Percentiles rank a stretch among this genome's conserved stretches.
phyloP scores from a whole-genome alignment of 2,888 invertebrate genomes.

The Torymus texanus region DNA sequence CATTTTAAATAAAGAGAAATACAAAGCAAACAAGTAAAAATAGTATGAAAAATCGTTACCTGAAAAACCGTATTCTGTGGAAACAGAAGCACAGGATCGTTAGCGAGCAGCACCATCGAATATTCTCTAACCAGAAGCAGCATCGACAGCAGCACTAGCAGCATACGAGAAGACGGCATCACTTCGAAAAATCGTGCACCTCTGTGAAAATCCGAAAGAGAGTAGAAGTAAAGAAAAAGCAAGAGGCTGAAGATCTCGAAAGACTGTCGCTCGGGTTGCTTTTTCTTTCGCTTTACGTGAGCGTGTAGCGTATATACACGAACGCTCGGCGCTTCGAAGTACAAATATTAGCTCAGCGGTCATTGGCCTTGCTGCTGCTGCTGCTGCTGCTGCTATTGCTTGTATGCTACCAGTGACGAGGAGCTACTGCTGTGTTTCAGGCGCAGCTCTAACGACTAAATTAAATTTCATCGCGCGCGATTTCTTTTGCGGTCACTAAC shows the following conservation, averaged over 20 bases:
- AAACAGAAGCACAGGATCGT: conserved; percentile 65
- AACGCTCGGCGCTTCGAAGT: conserved; percentile 58
- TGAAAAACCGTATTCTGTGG: conserved; percentile 67
- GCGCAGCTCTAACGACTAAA: conserved; percentile 30
- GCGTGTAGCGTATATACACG: background rate
- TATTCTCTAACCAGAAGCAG: too few relatives aligned
- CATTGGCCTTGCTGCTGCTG: conserved; percentile 55
- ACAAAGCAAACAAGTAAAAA: too few relatives aligned
- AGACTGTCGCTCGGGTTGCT: background rate
- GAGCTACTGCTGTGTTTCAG: too few relatives aligned
- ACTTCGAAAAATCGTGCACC: too few relatives aligned
- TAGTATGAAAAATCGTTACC: conserved; percentile 59
- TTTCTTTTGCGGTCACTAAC: conserved; percentile 7
- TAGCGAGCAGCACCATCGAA: conserved; percentile 46
- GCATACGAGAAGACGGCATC: too few relatives aligned
- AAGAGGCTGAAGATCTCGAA: background rate
- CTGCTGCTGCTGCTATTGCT: background rate
- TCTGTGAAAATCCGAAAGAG: too few relatives aligned
- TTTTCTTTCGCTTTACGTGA: background rate
- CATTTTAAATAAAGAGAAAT: too few relatives aligned
- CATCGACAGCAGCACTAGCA: too few relatives aligned
- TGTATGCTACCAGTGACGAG: too few relatives aligned
- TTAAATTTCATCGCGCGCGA: conserved; percentile 38
- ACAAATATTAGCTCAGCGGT: conserved; percentile 66
- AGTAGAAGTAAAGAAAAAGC: background rate